Evolutionary conservation across 2,113 vertebrate species (phyloP).

Genomic region (Lates calcarifer): DNA sequence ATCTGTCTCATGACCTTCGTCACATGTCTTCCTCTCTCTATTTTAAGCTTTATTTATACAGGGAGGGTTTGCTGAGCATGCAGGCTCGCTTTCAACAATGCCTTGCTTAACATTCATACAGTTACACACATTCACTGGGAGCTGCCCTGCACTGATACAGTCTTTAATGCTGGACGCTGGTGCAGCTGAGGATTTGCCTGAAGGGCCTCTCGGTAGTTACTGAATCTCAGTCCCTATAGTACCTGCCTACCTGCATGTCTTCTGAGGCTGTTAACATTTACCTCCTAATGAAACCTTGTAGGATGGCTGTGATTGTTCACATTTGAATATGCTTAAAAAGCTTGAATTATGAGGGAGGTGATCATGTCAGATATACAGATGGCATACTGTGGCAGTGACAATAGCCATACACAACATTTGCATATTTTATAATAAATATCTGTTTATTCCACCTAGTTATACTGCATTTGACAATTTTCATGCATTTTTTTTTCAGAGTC

Average conservation of each 20-base stretch:
- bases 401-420: no score
- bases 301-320: background rate
- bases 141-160: constrained; percentile 23
- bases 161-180: constrained; percentile 9
- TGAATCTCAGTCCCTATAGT: background rate
- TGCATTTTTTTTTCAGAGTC: background rate
- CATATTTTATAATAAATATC: background rate
- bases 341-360: no score
- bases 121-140: constrained; percentile 34
- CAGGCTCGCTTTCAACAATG: constrained; percentile 54
- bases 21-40: constrained; percentile 61
- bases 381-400: no score
- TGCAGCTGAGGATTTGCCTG: constrained; percentile 15
- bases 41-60: constrained; percentile 74
- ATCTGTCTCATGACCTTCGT: constrained; percentile 75
- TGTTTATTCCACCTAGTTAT: background rate
- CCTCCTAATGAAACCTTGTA: background rate
- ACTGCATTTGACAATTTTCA: background rate
- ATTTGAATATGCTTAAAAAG: no score
- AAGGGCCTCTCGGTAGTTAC: background rate
- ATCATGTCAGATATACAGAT: no score
- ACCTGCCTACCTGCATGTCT: background rate
- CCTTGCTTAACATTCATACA: constrained; percentile 65
- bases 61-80: constrained; percentile 66
- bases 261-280: background rate